phyloP scores from a whole-genome alignment of 2,113 vertebrate species.

The Lynx canadensis region DNA sequence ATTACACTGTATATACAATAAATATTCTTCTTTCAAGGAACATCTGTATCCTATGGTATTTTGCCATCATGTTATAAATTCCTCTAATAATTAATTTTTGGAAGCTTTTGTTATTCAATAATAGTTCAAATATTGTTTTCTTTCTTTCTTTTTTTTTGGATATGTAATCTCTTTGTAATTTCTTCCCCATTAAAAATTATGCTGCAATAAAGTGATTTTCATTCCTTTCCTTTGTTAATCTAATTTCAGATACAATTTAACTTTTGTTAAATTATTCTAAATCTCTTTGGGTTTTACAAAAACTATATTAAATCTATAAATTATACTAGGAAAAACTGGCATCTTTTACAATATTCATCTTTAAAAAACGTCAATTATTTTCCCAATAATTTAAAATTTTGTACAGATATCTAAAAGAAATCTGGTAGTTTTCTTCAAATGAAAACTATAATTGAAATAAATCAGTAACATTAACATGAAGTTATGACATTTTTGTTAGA shows the following conservation, averaged over 20 bases:
- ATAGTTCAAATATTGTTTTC: constrained; percentile 23
- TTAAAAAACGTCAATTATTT: background rate
- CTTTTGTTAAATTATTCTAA: constrained; percentile 3
- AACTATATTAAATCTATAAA: background rate
- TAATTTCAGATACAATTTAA: constrained; percentile 21
- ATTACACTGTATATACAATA: background rate
- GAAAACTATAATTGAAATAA: background rate
- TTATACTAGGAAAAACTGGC: background rate
- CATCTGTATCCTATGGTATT: background rate
- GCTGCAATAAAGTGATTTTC: background rate
- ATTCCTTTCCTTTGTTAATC: background rate
- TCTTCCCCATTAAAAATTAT: background rate
- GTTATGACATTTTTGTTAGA: constrained; percentile 18
- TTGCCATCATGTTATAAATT: constrained; percentile 21
- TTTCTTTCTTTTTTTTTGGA: background rate
- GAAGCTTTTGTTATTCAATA: background rate
- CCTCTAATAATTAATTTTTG: background rate
- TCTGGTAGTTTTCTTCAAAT: constrained; percentile 36
- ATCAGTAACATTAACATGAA: constrained; percentile 33
- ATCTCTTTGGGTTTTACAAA: constrained; percentile 4
- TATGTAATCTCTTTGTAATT: background rate
- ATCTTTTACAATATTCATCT: background rate
- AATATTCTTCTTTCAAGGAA: constrained; percentile 15
- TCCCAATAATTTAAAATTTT: background rate
- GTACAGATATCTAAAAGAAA: background rate